Evolutionary conservation across 2,797 vertebrate species (phyloP), one percentile per base, ranked within the genome.

Genomic region (Enteromius mattozi): DNA sequence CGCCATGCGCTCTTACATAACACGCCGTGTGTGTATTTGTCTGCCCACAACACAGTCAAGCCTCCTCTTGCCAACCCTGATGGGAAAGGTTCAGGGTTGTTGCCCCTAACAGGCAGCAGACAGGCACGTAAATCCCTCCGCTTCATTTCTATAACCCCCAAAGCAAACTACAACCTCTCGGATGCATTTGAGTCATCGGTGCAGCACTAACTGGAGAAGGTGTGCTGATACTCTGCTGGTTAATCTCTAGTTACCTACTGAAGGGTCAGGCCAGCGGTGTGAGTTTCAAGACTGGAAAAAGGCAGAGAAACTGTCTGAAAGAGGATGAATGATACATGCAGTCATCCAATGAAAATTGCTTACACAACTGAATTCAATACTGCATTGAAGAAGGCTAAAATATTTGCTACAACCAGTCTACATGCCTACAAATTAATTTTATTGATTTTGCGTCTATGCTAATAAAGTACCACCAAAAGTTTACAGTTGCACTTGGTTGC

Each of bases 1-100:
- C 42, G 37, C 45, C 82, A 42, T 63, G 21, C 72, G 69, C 56
- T 27, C 7, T 91, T 92, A 87, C 87, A 86, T 88, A 89, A 92
- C 74, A 33, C 35, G 76, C 54, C 6, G 24, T 75, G 81, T 78
- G 33, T 83, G 70, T 84, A 14, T 80, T 21, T 80, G 78, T 66
- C 63, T 74, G 56, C 35, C 40, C 51, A 85, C 37, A 74, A 54
- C 27, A 75, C 66, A 40, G 16, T 49, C 66, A 37, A 24, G 49
- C 65, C 72, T n/a, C 68, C n/a, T 47, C 42, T 76, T 72, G 74
- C 78, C 45, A 66, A 37, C n/a, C 78, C 54, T 45, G 80, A 78
- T 16, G 69, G 27, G 24, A 51, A 63, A 74, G 82, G 54, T 84
- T 70, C 65, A 72, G 24, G 65, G 78, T 42, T 51, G 35, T 37